phyloP scores from a whole-genome alignment of 1,140 invertebrate genomes.

The Papilio aristodemus region DNA sequence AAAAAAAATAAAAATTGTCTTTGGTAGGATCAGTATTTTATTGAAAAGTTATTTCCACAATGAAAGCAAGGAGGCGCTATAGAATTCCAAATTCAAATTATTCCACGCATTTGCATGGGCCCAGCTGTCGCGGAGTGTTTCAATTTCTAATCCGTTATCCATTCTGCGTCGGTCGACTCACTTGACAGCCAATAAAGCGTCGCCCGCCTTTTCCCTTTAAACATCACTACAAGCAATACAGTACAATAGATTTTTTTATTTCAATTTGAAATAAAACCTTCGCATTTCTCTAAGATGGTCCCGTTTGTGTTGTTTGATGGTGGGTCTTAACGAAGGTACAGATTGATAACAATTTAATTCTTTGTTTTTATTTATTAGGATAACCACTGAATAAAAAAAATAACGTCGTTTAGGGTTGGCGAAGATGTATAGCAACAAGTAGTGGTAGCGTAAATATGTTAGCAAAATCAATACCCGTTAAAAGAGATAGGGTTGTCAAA shows the following conservation, averaged over 20 bases:
- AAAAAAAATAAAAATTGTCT: no score
- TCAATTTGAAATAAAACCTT: background rate
- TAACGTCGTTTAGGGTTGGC: no score
- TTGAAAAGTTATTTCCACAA: background rate
- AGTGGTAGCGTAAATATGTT: no score
- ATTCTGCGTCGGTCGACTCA: background rate
- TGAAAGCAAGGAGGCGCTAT: background rate
- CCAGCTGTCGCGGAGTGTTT: conserved; percentile 35
- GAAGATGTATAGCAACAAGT: no score
- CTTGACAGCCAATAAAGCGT: conserved; percentile 35
- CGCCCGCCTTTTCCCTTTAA: background rate
- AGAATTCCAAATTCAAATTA: conserved; percentile 37
- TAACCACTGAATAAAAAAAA: no score
- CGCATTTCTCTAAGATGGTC: background rate
- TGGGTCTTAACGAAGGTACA: no score
- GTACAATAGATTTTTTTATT: background rate
- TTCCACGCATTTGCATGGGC: conserved; percentile 39
- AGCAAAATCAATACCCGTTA: no score
- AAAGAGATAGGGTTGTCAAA: no score
- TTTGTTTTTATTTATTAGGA: no score
- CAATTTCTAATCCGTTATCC: conserved; percentile 37
- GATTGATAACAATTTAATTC: no score
- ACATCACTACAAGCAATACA: background rate
- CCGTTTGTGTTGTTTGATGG: no score
- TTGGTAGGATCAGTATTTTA: background rate